Evolutionary conservation across 2,888 invertebrate species (phyloP).

Genomic region (Abscondita cerata): DNA sequence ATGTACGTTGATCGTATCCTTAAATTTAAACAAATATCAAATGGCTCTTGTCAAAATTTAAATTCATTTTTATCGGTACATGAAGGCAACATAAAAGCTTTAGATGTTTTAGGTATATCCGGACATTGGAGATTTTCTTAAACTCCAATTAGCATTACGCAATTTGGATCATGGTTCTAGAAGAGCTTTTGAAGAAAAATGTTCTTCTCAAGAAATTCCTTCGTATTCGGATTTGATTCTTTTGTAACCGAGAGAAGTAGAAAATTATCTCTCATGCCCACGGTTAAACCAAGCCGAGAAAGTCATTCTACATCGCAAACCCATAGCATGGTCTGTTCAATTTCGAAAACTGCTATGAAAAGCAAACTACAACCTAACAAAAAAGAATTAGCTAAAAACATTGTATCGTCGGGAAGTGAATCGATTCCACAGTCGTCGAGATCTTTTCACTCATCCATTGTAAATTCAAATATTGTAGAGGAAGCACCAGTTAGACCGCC

Average conservation of each 20-base stretch:
- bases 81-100: neutral
- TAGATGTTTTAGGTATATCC: neutral
- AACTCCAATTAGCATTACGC: neutral
- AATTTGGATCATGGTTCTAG: constrained; percentile 1
- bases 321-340: neutral
- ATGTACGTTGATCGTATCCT: too few relatives aligned
- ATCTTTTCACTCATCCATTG: neutral
- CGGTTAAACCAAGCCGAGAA: neutral
- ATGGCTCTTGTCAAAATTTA: neutral
- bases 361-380: neutral
- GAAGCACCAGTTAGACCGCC: neutral
- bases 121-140: neutral
- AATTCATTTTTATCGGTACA: neutral
- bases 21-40: neutral
- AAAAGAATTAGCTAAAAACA: neutral
- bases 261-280: constrained; percentile 1
- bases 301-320: neutral
- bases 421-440: neutral
- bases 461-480: neutral
- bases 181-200: neutral
- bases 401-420: neutral
- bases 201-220: neutral
- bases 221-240: neutral
- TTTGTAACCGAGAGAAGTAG: neutral
- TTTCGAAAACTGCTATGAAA: neutral